Evolutionary conservation across 2,888 invertebrate species (phyloP), one percentile per base, ranked within the genome.

Genomic region (Endotricha flammealis): DNA sequence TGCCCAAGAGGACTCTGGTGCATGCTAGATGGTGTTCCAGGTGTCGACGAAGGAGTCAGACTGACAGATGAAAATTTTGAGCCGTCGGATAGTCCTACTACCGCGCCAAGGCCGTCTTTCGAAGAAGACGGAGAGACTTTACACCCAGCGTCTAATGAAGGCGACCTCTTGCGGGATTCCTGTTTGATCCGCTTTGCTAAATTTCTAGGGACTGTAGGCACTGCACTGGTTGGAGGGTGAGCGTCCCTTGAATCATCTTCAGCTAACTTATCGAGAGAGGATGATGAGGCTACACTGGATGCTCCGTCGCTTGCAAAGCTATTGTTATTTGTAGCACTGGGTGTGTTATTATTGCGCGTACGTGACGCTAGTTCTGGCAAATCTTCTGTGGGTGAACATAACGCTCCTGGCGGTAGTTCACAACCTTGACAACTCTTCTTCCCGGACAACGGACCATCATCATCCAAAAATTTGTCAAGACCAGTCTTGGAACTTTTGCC

Each of bases 331-430:
- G 93, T 93, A 36, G 92, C 93, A 66, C 91, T 93, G 12, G 92
- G 93, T 27, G 93, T 94, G 71, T 94, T 94, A 73, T 94, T 94
- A 65, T 94, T 93, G 64, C 93, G 90, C 33, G 91, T 92, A 46
- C 92, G 86, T 20, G 91, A 90, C 16, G 90, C 86, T 23, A 92
- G 88, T 53, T 92, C 92, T 3, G 92, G 91, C 36, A 92, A 85
- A 61, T 92, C 92, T 51, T 93, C 91, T 50, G 89, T 86, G 17
- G 90, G 89, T 9, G 90, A 90, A 62, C 90, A 89, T 32, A 90
- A 72, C 7, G 88, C 90, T 2, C 81, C 90, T 30, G 91, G 90
- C 39, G 91, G 94, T 72, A 91, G 88, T 69, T 94, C 94, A 70
- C 91, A 95, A 52, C 92, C 95, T 85, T 92, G 95, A 62, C 90